Evolutionary conservation across 2,888 invertebrate genomes (phyloP).

Genomic region (Eupithecia vulgata): DNA sequence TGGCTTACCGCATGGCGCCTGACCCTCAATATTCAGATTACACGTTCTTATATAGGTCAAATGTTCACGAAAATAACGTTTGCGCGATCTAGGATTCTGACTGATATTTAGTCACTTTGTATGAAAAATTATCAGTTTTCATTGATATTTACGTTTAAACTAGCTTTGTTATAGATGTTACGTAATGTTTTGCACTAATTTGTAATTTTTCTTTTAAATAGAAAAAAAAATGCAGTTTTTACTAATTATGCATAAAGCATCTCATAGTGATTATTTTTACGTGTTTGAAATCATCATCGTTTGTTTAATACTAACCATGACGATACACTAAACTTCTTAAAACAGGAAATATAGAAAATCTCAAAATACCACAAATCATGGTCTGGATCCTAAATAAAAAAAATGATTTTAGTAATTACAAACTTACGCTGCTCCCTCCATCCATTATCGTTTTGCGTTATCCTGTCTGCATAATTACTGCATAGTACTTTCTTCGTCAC

Average conservation of each 20-base stretch:
- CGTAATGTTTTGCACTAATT: not conserved
- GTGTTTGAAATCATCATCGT: no score
- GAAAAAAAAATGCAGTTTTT: not conserved
- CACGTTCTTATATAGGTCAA: not conserved
- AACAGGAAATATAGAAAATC: no score
- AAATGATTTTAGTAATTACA: no score
- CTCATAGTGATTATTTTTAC: not conserved
- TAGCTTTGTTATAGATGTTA: not conserved
- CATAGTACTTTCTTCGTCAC: not conserved
- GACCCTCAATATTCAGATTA: not conserved
- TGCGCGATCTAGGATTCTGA: conserved; percentile 27
- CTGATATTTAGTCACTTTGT: not conserved
- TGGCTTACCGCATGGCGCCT: conserved; percentile 18
- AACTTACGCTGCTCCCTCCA: no score
- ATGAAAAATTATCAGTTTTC: not conserved
- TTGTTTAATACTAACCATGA: no score
- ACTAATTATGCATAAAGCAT: not conserved
- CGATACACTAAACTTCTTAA: no score
- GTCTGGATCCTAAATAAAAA: no score
- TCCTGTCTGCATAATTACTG: no score
- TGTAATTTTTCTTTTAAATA: not conserved
- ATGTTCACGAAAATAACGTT: conserved; percentile 8
- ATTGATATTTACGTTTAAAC: not conserved
- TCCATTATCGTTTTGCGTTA: no score
- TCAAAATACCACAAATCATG: no score